Evolutionary conservation across 92 coral and sea anemone genomes (phyloP), one percentile per base, ranked within the genome.

Genomic region (Zoanthus gigantus): DNA sequence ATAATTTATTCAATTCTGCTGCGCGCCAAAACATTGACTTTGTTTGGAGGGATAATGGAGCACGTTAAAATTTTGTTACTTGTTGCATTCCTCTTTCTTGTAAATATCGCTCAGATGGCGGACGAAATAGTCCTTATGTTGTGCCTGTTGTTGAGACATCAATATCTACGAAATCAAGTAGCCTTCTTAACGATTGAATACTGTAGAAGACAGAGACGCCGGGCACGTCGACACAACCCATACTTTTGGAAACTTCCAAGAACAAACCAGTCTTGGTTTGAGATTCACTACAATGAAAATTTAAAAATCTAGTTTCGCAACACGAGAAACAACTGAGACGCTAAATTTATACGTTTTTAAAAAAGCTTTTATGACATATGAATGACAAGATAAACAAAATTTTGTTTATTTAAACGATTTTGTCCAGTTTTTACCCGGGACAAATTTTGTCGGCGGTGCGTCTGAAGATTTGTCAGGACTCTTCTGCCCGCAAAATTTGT

Each of bases 161-260:
- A 77, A 77, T 14, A 34, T 37, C 42, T 50, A 34, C 60, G 58
- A 37, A 77, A 77, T 47, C 82, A 77, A 77, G 66, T 47, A 15
- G 32, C 65, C 58, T 60, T 77, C 56, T 28, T 56, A 6, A n/a
- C 0, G 37, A 66, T 29, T 66, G 72, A 66, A 29, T 29, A 66
- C 0, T 66, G 72, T 29, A 86, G 89, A 65, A 76, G 89, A 61
- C 83, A 74, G 83, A 76, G 84, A 76, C 84, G 84, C 74, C 71
- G 85, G 72, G 85, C 89, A 18, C 72, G 89, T 73, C 53, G 83
- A 74, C 83, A 75, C 83, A 76, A 63, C 83, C 89, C 83, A 28
- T 86, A 86, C 83, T 86, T 52, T 83, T 68, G 89, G 89, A 76
- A 56, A 53, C 89, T 76, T 53, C 84, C 73, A 76, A 28, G 83